Evolutionary conservation across 64 coral and sea anemone genomes (phyloP), one percentile per base, ranked within the genome.

Genomic region (Dendronephthya gigantea): DNA sequence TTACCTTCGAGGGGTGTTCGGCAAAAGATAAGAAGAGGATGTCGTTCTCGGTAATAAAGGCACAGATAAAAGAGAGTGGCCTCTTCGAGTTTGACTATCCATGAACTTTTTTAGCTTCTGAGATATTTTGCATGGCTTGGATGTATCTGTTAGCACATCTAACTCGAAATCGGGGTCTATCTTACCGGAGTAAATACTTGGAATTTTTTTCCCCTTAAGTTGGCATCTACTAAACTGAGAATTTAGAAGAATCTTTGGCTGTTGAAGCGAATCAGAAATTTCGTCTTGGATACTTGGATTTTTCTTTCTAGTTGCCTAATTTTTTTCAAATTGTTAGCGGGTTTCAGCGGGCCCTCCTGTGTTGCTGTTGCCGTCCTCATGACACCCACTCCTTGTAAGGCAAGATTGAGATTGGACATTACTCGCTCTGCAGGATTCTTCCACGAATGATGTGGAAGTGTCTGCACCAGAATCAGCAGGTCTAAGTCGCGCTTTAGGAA

Each of bases 331-430:
- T 83, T 91, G 39, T 87, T 91, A 37, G 85, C 74, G 68, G 48
- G 32, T 83, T 81, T 90, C 66, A 90, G 75, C 25, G 84, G 68
- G 47, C 81, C 45, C 48, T 90, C 47, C 51, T 58, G 51, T 0
- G 51, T 58, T 58, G 51, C 15, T 66, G 89, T 90, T 58, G 37
- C 86, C 58, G 25, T 74, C 41, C 84, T 85, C 83, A 90, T 86
- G 29, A 90, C 72, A 82, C 89, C 72, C 82, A 82, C 56, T 9
- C 32, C 84, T 90, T 81, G 89, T 86, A 86, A 84, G 49, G 83
- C 89, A 33, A 90, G 59, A 83, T 90, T 90, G 49, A 90, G 89
- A 62, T 82, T 90, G 48, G 89, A 90, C 89, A 90, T 83, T 32
- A 50, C 74, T 38, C 82, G 40, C 50, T 90, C 70, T 62, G 68